Conservation (phyloP, 2,113 vertebrate species). For the Ammodytes marinus region DNA sequence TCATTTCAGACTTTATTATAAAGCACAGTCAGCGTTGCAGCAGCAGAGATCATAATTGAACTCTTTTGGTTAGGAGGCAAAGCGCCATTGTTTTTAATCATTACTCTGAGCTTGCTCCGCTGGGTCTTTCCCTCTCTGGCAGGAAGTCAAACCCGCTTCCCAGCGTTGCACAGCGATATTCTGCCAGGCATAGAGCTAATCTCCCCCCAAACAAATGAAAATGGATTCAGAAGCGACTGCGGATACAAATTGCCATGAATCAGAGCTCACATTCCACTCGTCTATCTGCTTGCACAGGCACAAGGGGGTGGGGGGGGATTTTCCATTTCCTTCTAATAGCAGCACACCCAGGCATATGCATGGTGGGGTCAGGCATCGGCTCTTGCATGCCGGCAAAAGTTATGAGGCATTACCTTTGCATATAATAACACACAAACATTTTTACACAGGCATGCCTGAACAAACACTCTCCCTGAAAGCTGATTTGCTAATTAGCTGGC, state of each 20-base stretch:
- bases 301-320: neutral
- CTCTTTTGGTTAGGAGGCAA: constrained; percentile 38
- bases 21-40: constrained; percentile 28
- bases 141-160: constrained; percentile 49
- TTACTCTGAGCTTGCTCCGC: constrained; percentile 59
- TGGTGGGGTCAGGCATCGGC: constrained; percentile 22
- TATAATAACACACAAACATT: constrained; percentile 37
- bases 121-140: constrained; percentile 55
- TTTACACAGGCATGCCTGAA: neutral
- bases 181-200: constrained; percentile 44
- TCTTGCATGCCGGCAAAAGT: constrained; percentile 36
- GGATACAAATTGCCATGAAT: constrained; percentile 44
- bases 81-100: constrained; percentile 53
- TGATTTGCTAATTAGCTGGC: constrained; percentile 74
- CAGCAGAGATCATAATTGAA: constrained; percentile 51
- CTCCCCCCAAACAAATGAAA: constrained; percentile 66
- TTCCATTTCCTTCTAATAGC: constrained; percentile 55
- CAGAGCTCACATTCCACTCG: constrained; percentile 26
- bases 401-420: constrained; percentile 32
- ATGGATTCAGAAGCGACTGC: constrained; percentile 48
- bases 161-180: constrained; percentile 22
- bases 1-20: constrained; percentile 27
- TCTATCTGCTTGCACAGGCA: constrained; percentile 44
- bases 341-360: constrained; percentile 5
- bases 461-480: constrained; percentile 43